Conservation (phyloP, 2,888 invertebrate species). For the Sericinus montela region DNA sequence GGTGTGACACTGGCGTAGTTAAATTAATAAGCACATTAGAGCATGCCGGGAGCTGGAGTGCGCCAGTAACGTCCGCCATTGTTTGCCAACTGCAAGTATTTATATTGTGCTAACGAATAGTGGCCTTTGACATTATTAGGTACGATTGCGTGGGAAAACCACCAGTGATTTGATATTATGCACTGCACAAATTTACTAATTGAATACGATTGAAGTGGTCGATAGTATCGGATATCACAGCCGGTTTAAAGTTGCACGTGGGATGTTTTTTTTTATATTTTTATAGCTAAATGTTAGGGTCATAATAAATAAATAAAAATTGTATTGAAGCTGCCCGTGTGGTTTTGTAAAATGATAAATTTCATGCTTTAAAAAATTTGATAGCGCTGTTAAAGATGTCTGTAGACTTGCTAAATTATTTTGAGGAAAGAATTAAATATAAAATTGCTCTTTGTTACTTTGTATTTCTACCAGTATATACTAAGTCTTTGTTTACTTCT, state of each 20-base stretch:
- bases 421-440: too few species aligned
- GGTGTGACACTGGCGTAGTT: slow-evolving; percentile 25
- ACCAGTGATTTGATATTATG: slow-evolving; percentile 1
- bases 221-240: neutral
- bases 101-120: slow-evolving; percentile 16
- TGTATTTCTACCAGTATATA: too few species aligned
- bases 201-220: slow-evolving; percentile 7
- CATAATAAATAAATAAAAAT: too few species aligned
- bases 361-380: too few species aligned
- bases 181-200: neutral
- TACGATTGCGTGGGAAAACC: slow-evolving; percentile 10
- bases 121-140: slow-evolving; percentile 17
- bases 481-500: too few species aligned
- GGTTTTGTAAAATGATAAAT: too few species aligned
- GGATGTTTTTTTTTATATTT: too few species aligned
- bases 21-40: slow-evolving; percentile 34
- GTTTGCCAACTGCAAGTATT: slow-evolving; percentile 22
- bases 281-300: too few species aligned
- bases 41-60: slow-evolving; percentile 20
- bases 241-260: neutral
- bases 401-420: too few species aligned
- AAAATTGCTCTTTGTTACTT: too few species aligned
- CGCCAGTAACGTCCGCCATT: slow-evolving; percentile 21
- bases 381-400: too few species aligned
- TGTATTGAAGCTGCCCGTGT: too few species aligned